Base-by-base conservation (phyloP, 2,797 vertebrate species). In the Trachurus trachurus region DNA sequence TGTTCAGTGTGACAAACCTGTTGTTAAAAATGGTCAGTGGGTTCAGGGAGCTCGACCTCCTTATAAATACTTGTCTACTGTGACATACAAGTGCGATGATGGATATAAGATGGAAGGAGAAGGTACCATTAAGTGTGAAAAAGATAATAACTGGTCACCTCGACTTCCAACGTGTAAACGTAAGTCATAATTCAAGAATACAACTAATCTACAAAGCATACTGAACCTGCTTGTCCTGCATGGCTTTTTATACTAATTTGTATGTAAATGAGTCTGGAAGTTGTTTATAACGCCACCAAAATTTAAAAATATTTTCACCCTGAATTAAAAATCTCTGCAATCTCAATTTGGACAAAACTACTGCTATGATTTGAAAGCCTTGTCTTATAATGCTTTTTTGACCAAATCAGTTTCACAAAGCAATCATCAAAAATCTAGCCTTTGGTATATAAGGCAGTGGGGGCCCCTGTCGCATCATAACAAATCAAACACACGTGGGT, bases 101-200 rank as follows among this genome's bases (percentile, higher is more conserved):
- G 85, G 84, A 34, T 89, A 62, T 42, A 0, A 0, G 0, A 70
- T 91, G 80, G 3, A 0, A 0, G 92, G 90, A 49, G 0, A 0
- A 0, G 0, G 0, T 0, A 53, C 4, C 1, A 1, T 59, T 26
- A 70, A 0, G 0, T 94, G 94, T 84, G 54, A 0, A 0, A 21
- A 57, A 5, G 34, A 74, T 6, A 12, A 67, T 17, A 12, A 39
- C 21, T 93, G 93, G 94, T 9, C 19, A 21, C 78, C 91, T 31
- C 4, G 2, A n/a, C 16, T 63, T 47, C 87, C 88, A 59, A 1
- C 0, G 21, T 94, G 94, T 84, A 7, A 0, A 80, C 3, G 93
- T 94, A 93, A 90, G 91, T 84, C 3, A 2, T 39, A 26, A 26
- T 26, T 26, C 26, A 26, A 26, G 0, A 7, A 10, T 59, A 26